phyloP scores from a whole-genome alignment of 2,797 vertebrate species.

The Gadopsis bispinosus region DNA sequence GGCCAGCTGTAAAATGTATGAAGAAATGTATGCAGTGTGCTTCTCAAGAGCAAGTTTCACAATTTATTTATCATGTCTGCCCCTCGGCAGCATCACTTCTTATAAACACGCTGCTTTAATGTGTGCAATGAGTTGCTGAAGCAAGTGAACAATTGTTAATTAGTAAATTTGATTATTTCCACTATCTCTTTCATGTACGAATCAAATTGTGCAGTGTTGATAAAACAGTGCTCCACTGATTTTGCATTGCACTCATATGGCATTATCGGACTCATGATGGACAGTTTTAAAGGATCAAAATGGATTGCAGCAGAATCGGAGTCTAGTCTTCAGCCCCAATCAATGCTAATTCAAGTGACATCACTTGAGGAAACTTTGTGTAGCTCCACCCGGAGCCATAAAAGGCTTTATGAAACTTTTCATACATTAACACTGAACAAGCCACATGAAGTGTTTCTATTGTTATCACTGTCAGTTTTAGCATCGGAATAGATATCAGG shows the following conservation, averaged over 20 bases:
- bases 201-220: not conserved
- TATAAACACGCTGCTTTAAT: not conserved
- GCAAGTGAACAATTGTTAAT: not conserved
- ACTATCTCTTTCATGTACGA: not conserved
- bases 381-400: no score
- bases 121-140: not conserved
- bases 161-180: not conserved
- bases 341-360: no score
- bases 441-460: no score
- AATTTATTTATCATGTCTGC: not conserved
- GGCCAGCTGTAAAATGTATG: not conserved
- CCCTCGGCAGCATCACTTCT: not conserved
- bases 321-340: no score
- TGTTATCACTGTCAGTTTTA: no score
- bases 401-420: no score
- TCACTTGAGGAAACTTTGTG: no score
- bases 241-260: no score
- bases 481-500: no score
- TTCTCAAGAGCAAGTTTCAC: not conserved
- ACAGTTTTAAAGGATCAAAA: no score
- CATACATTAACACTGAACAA: no score
- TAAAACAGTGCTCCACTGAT: not conserved
- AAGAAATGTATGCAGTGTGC: not conserved
- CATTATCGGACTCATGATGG: not conserved
- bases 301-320: no score